Evolutionary conservation across 2,888 invertebrate species (phyloP), one percentile per base, ranked within the genome.

Genomic region (Blera fallax): DNA sequence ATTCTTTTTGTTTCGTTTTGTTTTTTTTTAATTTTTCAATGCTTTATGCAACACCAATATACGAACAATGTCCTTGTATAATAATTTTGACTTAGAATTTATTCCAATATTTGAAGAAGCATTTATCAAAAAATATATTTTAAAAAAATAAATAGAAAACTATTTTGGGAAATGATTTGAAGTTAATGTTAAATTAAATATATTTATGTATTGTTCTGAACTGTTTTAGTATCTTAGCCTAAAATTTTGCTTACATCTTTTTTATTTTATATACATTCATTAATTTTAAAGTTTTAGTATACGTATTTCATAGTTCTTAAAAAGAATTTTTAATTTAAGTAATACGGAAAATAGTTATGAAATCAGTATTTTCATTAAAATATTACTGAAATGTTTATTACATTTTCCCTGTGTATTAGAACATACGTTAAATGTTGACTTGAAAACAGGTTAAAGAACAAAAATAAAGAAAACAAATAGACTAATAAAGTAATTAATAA

Each of bases 101-200:
- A 67, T 60, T 76, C 43, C 50, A 64, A 70, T 80, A 73, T 73
- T 76, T 70, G 60, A 84, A 84, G 74, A 84, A 84, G 80, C 84
- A 70, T 84, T 84, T 84, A 84, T 84, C 74, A 84, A 84, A 84
- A 84, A 84, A 84, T 84, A 84, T 84, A 85, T 72, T 81, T 65
- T 16, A 56, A 76, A 67, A 43, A 72, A 80, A 80, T 58, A 80
- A 56, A 73, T 62, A 40, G 7, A 76, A 80, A 85, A 65, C 48
- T 62, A 58, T 54, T 45, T 72, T 27, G 50, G 52, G 56, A 74
- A 74, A 48, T 54, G 58, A 50, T 73, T 58, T 74, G 10, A 78
- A 58, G 40, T 50, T 37, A 24, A 72, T 80, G 54, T 72, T 37
- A 65, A 85, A 52, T 43, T 52, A 48, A 24, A 45, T 56, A 16